These are phyloP conservation scores for Microctenopoma stevenorrisi DNA, from an alignment of 2,797 vertebrate species.

Conservation along the genomic window DNA sequence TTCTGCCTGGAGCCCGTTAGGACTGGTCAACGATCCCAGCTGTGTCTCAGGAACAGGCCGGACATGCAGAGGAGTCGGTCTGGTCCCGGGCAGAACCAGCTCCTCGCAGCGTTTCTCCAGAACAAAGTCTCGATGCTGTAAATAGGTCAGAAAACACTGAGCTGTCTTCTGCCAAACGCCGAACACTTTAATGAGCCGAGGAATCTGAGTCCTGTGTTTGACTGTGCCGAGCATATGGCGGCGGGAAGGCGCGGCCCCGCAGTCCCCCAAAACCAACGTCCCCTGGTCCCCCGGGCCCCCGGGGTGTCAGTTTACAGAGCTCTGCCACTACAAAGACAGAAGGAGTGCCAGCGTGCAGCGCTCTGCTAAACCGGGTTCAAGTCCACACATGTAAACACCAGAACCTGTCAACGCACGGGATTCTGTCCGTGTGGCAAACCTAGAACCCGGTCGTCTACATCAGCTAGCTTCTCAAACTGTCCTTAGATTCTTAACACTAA, in stretches of 20 bases:
- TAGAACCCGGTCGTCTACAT: too few species aligned
- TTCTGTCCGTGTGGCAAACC: too few species aligned
- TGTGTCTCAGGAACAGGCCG: too few species aligned
- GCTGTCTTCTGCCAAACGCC: conserved; percentile 57
- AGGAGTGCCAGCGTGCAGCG: conserved; percentile 37
- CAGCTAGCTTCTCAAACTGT: too few species aligned
- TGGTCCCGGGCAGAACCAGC: neutral
- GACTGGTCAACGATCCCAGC: neutral
- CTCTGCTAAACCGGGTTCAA: conserved; percentile 47
- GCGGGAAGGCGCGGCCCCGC: conserved; percentile 51
- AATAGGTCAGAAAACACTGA: conserved; percentile 63
- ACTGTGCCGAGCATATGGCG: conserved; percentile 77
- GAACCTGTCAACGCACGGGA: conserved; percentile 5
- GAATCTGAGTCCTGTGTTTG: conserved; percentile 64
- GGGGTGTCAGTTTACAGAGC: conserved; percentile 68
- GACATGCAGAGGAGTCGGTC: too few species aligned
- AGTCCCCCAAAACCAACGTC: conserved; percentile 46
- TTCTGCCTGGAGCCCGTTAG: too few species aligned
- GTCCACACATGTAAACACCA: conserved; percentile 56
- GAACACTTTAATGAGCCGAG: conserved; percentile 65
- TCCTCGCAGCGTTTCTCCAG: neutral
- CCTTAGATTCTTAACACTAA: too few species aligned
- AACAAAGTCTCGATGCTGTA: neutral
- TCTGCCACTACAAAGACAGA: conserved; percentile 68
- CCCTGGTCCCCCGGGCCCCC: conserved; percentile 7